These are phyloP conservation scores for Mormyrus lacerda DNA, from an alignment of 2,113 vertebrate genomes.

Conservation along the genomic window DNA sequence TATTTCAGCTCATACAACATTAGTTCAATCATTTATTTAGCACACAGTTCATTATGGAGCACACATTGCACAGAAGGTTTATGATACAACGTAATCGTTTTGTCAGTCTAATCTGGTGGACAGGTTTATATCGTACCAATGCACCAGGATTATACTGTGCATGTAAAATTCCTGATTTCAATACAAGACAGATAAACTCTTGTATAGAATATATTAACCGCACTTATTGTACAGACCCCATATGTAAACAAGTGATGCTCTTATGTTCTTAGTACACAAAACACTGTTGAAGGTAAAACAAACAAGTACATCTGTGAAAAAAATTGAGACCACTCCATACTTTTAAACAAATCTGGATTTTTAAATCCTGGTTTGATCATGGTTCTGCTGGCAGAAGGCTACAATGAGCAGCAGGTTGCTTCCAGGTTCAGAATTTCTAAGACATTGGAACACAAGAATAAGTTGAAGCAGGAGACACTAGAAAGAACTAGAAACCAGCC, in stretches of 20 bases:
- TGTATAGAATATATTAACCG: background rate
- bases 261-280: background rate
- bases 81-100: background rate
- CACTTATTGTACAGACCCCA: background rate
- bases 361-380: too few species aligned
- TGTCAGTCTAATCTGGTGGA: background rate
- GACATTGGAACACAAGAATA: too few species aligned
- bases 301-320: background rate
- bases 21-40: background rate
- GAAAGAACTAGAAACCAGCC: too few species aligned
- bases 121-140: background rate
- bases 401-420: too few species aligned
- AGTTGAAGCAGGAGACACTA: too few species aligned
- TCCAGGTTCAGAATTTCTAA: too few species aligned
- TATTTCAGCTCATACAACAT: background rate
- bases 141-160: background rate
- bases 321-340: too few species aligned
- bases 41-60: background rate
- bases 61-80: background rate
- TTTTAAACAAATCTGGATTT: too few species aligned
- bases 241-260: background rate
- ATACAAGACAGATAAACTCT: background rate
- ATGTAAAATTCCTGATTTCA: background rate
- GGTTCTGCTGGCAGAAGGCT: too few species aligned
- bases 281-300: background rate